Percentiles rank a stretch among this genome's conserved stretches.
Evolutionary conservation across 2,797 vertebrate species (phyloP).

Genomic region (Ptychobarbus kaznakovi): DNA sequence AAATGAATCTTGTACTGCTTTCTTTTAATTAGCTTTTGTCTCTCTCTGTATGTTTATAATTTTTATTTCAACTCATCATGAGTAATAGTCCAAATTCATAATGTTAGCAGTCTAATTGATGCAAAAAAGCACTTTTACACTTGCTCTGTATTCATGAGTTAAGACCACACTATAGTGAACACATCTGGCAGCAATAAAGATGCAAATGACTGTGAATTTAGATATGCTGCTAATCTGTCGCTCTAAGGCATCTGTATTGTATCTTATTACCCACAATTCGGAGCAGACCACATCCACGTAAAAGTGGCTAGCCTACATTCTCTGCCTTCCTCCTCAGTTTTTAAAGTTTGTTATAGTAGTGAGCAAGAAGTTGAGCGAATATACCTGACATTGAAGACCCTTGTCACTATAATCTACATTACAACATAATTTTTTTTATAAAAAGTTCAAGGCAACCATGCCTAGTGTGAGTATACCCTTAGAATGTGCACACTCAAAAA

Average conservation of each 20-base stretch:
- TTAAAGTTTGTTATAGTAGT: neutral
- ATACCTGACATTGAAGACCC: neutral
- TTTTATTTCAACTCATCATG: constrained; percentile 25
- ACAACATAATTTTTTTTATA: neutral
- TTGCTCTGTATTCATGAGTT: constrained; percentile 61
- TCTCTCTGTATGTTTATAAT: neutral
- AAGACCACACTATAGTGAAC: constrained; percentile 36
- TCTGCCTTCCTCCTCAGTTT: neutral
- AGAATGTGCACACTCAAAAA: neutral
- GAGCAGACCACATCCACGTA: constrained; percentile 43
- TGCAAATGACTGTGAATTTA: constrained; percentile 60
- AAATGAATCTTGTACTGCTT: constrained; percentile 13
- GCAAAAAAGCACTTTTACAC: constrained; percentile 37
- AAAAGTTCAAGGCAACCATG: neutral
- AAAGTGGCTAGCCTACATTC: constrained; percentile 44
- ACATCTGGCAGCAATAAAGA: constrained; percentile 56
- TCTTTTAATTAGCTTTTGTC: constrained; percentile 11
- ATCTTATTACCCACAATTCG: constrained; percentile 56
- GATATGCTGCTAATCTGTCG: constrained; percentile 44
- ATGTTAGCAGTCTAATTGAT: constrained; percentile 59
- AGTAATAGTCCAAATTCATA: constrained; percentile 52
- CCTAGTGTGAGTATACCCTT: too few species aligned
- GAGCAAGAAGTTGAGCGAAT: neutral
- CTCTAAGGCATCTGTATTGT: constrained; percentile 45
- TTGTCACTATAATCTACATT: constrained; percentile 4